Evolutionary conservation across 2,888 invertebrate genomes (phyloP).

Genomic region (Hermaeophaga mercurialis): DNA sequence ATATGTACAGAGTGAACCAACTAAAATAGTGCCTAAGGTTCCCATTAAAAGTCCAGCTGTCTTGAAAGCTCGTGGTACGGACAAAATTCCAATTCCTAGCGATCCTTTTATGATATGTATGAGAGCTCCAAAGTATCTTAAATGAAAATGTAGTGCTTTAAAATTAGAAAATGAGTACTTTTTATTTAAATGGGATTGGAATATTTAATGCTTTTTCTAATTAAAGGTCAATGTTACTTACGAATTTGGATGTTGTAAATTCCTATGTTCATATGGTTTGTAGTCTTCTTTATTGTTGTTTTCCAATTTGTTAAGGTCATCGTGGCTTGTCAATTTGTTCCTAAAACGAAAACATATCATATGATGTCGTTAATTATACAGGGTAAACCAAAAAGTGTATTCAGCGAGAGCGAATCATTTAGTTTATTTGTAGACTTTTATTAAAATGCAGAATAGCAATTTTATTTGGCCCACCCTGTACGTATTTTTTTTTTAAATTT

Average conservation of each 20-base stretch:
- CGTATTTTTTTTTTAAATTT: not conserved
- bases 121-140: slow-evolving; percentile 79
- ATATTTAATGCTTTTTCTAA: no score
- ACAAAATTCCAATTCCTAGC: slow-evolving; percentile 91
- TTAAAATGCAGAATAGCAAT: not conserved
- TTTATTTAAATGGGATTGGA: no score
- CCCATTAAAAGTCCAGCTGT: slow-evolving; percentile 88
- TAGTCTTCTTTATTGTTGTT: slow-evolving; percentile 38
- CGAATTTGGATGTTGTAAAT: slow-evolving; percentile 44
- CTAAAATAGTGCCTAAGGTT: slow-evolving; percentile 80
- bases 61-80: slow-evolving; percentile 95
- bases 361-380: not conserved
- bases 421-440: not conserved
- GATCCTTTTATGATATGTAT: slow-evolving; percentile 94
- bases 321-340: slow-evolving; percentile 9
- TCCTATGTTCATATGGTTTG: slow-evolving; percentile 39
- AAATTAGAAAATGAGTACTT: no score
- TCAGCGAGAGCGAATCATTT: not conserved
- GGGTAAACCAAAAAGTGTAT: not conserved
- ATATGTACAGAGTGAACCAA: slow-evolving; percentile 89
- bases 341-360: not conserved
- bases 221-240: slow-evolving; percentile 38
- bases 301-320: slow-evolving; percentile 16
- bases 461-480: slow-evolving; percentile 6
- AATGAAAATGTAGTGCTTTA: slow-evolving; percentile 14